Evolutionary conservation across 2,113 vertebrate species (phyloP).

Genomic region (Elephas maximus): DNA sequence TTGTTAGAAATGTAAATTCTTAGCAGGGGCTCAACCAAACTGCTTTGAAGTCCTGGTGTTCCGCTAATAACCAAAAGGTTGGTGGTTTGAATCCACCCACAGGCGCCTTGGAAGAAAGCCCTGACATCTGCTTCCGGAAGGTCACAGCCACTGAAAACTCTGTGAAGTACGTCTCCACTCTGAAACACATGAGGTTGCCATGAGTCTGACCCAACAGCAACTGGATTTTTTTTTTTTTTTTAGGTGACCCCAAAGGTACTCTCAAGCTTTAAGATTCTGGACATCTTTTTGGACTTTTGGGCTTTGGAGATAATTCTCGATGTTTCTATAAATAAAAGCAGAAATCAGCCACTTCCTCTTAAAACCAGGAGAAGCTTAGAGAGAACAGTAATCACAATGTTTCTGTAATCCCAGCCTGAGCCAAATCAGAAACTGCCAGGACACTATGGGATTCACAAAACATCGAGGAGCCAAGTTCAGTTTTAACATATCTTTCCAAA

Average conservation of each 20-base stretch:
- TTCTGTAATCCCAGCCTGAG: neutral
- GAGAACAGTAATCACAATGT: neutral
- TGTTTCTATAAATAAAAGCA: slow-evolving; percentile 45
- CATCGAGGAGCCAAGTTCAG: neutral
- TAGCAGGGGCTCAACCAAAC: no score
- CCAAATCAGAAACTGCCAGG: neutral
- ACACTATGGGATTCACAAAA: accelerated
- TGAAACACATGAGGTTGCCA: neutral
- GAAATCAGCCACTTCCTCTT: neutral
- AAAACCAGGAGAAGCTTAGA: slow-evolving; percentile 14
- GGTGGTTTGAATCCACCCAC: no score
- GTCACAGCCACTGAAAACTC: neutral
- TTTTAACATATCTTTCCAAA: neutral
- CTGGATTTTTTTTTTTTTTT: neutral
- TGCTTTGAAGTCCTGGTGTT: no score
- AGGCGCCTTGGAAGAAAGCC: neutral
- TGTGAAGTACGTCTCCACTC: neutral
- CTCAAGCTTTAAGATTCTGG: neutral
- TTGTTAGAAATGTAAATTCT: no score
- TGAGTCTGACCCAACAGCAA: neutral
- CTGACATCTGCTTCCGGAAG: neutral
- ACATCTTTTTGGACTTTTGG: slow-evolving; percentile 9
- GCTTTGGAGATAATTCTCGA: slow-evolving; percentile 45
- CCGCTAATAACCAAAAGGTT: no score
- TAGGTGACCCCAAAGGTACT: neutral